Base-by-base conservation (phyloP, 2,797 vertebrate species). In the Pyrocephalus nanus region DNA sequence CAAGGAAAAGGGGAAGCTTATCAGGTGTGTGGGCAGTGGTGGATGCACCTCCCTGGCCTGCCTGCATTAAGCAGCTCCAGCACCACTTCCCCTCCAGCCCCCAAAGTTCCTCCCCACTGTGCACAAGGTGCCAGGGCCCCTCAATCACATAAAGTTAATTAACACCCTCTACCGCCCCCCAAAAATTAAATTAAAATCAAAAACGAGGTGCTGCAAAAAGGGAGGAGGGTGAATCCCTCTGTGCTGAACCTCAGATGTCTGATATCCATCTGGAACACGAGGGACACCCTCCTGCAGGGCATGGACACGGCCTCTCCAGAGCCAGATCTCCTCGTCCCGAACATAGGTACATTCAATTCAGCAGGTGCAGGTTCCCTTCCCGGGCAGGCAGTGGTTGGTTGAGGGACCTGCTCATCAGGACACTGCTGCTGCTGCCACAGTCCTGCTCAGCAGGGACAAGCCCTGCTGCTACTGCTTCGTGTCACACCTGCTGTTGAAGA, bases 401-500 rank as follows among this genome's bases (percentile, higher is more conserved):
- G 42, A 86, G 74, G 91, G 84, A 71, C 77, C 86, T 84, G 89
- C 75, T 93, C 93, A 30, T 45, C 58, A 71, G 90, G 83, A 74
- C 66, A 16, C 54, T 60, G 75, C 83, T 61, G 78, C 82, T 79
- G 76, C 58, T 72, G 88, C 88, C 80, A 55, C 82, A 62, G 64
- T 84, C 91, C 94, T 72, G 45, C 66, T 78, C 40, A 66, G 93
- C 89, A 95, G 93, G 83, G 61, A n/a, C 76, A 75, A 22, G 45
- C 47, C 93, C 48, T 36, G 72, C 83, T 67, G 88, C 97, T 97
- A 98, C 93, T 96, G 95, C 60, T 88, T 93, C n/a, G 98, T 98
- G 92, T 96, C 95, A 97, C 99, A 98, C 83, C 99, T 98, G 97
- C 98, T 98, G 85, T 96, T 97, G 97, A 99, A 99, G 72, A 99